Percentiles rank a stretch among this genome's conserved stretches.
phyloP scores from a whole-genome alignment of 2,113 vertebrate genomes.

The Coracopsis vasa region DNA sequence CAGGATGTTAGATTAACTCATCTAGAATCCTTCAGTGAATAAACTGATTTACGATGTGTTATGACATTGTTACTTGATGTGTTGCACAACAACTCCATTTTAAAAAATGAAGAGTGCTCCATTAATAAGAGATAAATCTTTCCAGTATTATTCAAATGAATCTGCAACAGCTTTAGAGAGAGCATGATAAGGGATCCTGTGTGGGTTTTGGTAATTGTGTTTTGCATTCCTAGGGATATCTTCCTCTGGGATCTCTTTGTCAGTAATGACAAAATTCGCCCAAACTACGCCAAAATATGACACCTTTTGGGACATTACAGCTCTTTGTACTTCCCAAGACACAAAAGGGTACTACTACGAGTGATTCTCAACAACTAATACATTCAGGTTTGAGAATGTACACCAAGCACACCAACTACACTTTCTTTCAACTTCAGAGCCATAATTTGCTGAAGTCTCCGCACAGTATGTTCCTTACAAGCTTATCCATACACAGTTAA shows the following conservation, averaged over 20 bases:
- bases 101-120: conserved; percentile 39
- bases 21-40: conserved; percentile 46
- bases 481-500: not conserved
- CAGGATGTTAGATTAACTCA: conserved; percentile 66
- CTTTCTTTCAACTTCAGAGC: not conserved
- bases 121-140: conserved; percentile 67
- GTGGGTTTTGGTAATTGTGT: conserved; percentile 34
- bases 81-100: conserved; percentile 65
- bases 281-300: not conserved
- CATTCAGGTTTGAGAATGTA: not conserved
- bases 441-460: not conserved
- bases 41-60: conserved; percentile 64
- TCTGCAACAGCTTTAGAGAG: conserved; percentile 25
- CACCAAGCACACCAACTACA: not conserved
- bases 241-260: conserved; percentile 39
- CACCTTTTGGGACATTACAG: conserved; percentile 22
- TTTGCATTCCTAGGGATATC: conserved; percentile 49
- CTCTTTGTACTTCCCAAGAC: not conserved
- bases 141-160: conserved; percentile 59
- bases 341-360: not conserved
- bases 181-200: conserved; percentile 44
- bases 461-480: not conserved
- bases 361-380: not conserved
- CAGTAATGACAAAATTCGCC: conserved; percentile 50
- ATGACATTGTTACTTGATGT: conserved; percentile 63